Evolutionary conservation across 2,113 vertebrate genomes (phyloP), one percentile per base, ranked within the genome.

Genomic region (Corapipo altera): DNA sequence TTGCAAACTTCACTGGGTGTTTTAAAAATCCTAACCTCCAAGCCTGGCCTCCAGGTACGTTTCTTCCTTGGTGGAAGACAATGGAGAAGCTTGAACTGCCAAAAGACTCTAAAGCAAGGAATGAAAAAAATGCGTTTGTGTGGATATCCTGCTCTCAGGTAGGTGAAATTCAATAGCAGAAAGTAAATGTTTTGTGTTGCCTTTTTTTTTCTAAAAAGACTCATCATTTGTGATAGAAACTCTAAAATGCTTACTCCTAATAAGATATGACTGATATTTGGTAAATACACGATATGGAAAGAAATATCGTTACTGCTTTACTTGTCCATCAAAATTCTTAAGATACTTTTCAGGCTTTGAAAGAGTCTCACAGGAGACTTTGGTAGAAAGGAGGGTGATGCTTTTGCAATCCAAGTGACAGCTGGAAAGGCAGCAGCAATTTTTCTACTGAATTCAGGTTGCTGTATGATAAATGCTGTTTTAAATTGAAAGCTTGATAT

Each of bases 371-470:
- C 0, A 8, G 51, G 81, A 76, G 71, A 12, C 5, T 83, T 88
- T 90, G 26, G 30, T 59, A 51, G 81, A 87, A 87, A 74, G 70
- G 15, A 75, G 35, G 80, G 58, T 24, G 41, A 66, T 48, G 33
- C 30, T 64, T 32, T 64, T 88, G 69, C 80, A 41, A 88, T 79
- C 69, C 30, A 11, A 16, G 23, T 95, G 90, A 87, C 83, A 93
- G 86, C 41, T 92, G 91, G 74, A 86, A 92, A 88, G 37, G 69
- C 64, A 88, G 82, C 64, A 83, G 85, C 41, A 88, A 64, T 96
- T 89, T 65, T 94, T 62, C 54, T 85, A 7, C 39, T 82, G 73
- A 82, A 95, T 91, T 85, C 43, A 89, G 82, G n/a, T 71, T 70
- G 67, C 67, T 84, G 32, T 74, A n/a, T 54, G 79, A 37, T 43